phyloP scores from a whole-genome alignment of 2,888 invertebrate genomes.

The Eristalinus sepulchralis region DNA sequence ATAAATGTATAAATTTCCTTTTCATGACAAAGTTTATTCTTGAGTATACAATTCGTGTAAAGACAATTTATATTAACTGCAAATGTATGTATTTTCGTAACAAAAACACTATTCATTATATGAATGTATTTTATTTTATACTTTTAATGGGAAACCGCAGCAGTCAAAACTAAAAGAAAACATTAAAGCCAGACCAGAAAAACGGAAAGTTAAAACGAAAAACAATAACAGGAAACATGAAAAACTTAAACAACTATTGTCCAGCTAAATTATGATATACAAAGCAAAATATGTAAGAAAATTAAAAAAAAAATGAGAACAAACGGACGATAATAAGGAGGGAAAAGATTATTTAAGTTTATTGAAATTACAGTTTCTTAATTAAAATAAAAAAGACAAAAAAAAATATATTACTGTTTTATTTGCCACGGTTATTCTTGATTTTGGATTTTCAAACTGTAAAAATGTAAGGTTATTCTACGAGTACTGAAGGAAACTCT shows the following conservation, averaged over 20 bases:
- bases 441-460: background rate
- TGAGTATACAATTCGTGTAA: slow-evolving; percentile 18
- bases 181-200: slow-evolving; percentile 44
- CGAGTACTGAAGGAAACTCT: background rate
- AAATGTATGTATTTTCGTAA: slow-evolving; percentile 57
- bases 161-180: slow-evolving; percentile 27
- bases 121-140: slow-evolving; percentile 53
- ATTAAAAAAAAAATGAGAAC: slow-evolving; percentile 41
- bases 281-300: slow-evolving; percentile 33
- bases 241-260: slow-evolving; percentile 65
- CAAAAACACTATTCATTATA: slow-evolving; percentile 25
- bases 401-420: slow-evolving; percentile 29
- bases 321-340: slow-evolving; percentile 66
- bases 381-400: slow-evolving; percentile 78
- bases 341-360: slow-evolving; percentile 79
- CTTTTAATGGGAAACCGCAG: slow-evolving; percentile 40
- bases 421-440: background rate
- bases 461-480: background rate
- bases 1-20: slow-evolving; percentile 44
- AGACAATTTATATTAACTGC: slow-evolving; percentile 13
- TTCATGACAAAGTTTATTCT: slow-evolving; percentile 19
- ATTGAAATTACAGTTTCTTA: slow-evolving; percentile 82
- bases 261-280: slow-evolving; percentile 71
- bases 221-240: slow-evolving; percentile 3
- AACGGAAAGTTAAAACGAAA: slow-evolving; percentile 32